phyloP scores from a whole-genome alignment of 2,888 invertebrate species.

The Phortica magna region DNA sequence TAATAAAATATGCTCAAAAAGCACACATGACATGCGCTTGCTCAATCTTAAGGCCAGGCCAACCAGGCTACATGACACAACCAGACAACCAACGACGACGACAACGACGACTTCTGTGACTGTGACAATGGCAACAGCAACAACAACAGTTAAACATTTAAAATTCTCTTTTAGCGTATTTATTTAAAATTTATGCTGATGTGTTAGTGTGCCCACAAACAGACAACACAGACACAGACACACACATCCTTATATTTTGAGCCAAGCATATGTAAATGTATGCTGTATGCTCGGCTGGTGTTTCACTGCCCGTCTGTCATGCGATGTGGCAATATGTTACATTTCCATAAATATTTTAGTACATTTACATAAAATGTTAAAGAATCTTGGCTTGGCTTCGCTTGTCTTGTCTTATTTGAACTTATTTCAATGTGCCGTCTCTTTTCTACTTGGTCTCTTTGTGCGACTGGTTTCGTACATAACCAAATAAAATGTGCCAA shows the following conservation, averaged over 20 bases:
- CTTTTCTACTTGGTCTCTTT: neutral
- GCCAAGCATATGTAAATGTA: slow-evolving; percentile 54
- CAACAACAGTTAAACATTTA: slow-evolving; percentile 55
- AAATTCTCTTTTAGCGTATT: slow-evolving; percentile 66
- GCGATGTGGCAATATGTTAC: slow-evolving; percentile 70
- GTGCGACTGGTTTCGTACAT: neutral
- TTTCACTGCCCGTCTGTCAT: slow-evolving; percentile 54
- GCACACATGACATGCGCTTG: slow-evolving; percentile 1
- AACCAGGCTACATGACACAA: slow-evolving; percentile 26
- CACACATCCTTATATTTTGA: slow-evolving; percentile 15
- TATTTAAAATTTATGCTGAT: slow-evolving; percentile 71
- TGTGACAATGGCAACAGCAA: slow-evolving; percentile 29
- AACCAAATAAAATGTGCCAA: slow-evolving; percentile 22
- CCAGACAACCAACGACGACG: neutral
- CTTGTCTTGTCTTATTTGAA: slow-evolving; percentile 16
- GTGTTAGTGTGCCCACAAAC: slow-evolving; percentile 49
- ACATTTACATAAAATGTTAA: slow-evolving; percentile 70
- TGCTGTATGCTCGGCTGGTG: slow-evolving; percentile 28
- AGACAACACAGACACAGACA: slow-evolving; percentile 37
- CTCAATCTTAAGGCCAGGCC: neutral
- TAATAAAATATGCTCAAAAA: slow-evolving; percentile 17
- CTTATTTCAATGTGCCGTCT: too few relatives aligned
- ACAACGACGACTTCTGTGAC: neutral
- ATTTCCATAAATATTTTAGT: slow-evolving; percentile 73
- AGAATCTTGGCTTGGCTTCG: slow-evolving; percentile 48